Percentiles rank a stretch among this genome's conserved stretches.
Conservation (phyloP, 2,113 vertebrate species). For the Apistogramma diplotaenia region DNA sequence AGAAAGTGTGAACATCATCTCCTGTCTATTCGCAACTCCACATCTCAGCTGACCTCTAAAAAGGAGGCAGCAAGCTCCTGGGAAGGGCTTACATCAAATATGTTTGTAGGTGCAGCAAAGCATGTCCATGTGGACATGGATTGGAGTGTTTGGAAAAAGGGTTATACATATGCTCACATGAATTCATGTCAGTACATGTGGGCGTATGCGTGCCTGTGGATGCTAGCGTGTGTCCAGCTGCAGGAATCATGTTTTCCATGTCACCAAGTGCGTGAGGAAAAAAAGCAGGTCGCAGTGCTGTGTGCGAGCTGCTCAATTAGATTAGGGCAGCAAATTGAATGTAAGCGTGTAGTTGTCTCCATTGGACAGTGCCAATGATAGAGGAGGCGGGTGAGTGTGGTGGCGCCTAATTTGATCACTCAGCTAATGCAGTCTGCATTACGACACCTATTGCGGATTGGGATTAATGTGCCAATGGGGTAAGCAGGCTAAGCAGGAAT, state of each 20-base stretch:
- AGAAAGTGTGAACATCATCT: constrained; percentile 18
- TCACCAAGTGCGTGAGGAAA: constrained; percentile 42
- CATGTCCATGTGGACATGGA: constrained; percentile 24
- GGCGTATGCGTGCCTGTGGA: constrained; percentile 7
- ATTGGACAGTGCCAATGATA: constrained; percentile 64
- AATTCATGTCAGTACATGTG: constrained; percentile 7
- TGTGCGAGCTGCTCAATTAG: constrained; percentile 50
- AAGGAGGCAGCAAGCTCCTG: constrained; percentile 16
- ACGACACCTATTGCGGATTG: constrained; percentile 54
- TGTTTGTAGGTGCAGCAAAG: constrained; percentile 33
- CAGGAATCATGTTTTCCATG: constrained; percentile 50
- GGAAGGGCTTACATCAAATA: constrained; percentile 17
- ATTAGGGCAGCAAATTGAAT: constrained; percentile 73
- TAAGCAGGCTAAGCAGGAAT: constrained; percentile 43
- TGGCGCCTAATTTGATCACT: constrained; percentile 70
- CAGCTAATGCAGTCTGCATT: constrained; percentile 67
- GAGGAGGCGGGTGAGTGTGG: constrained; percentile 58
- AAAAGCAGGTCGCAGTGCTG: constrained; percentile 28
- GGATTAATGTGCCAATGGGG: constrained; percentile 64
- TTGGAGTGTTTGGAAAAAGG: constrained; percentile 7
- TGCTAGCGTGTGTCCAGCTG: neutral
- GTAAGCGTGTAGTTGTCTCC: constrained; percentile 62
- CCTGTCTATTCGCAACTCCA: neutral
- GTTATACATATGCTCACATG: constrained; percentile 17
- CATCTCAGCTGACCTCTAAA: constrained; percentile 22